phyloP scores from a whole-genome alignment of 2,113 vertebrate genomes.

The Cryptomyrus ogoouensis region DNA sequence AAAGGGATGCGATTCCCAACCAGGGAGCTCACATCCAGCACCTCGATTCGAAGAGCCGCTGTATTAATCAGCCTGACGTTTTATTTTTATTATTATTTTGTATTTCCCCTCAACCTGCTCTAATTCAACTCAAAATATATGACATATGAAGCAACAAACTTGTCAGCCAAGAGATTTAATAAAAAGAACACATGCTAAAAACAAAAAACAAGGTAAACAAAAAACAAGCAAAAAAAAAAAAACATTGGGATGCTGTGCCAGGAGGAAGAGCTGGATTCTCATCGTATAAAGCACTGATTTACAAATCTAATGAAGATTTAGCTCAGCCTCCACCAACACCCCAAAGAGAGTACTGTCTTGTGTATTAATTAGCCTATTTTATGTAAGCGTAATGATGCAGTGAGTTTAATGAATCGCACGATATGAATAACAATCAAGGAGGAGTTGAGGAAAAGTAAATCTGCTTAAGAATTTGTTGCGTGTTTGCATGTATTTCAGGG shows the following conservation, averaged over 20 bases:
- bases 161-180: background rate
- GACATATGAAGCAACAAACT: background rate
- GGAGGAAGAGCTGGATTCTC: conserved; percentile 1
- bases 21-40: background rate
- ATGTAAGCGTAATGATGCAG: conserved; percentile 28
- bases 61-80: background rate
- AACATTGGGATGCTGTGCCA: background rate
- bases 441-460: conserved; percentile 17
- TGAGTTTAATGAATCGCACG: conserved; percentile 25
- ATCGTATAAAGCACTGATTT: conserved; percentile 13
- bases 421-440: conserved; percentile 29
- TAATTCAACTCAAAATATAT: background rate
- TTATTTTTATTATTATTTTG: background rate
- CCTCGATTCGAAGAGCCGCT: background rate
- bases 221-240: background rate
- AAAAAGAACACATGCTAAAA: background rate
- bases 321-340: conserved; percentile 8
- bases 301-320: conserved; percentile 20
- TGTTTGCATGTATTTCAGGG: conserved; percentile 20
- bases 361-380: conserved; percentile 35
- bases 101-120: background rate
- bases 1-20: background rate
- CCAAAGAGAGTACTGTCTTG: conserved; percentile 19
- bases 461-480: conserved; percentile 18
- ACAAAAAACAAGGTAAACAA: background rate